Conservation (phyloP, 2,888 invertebrate genomes). For the Oscheius sp. region DNA sequence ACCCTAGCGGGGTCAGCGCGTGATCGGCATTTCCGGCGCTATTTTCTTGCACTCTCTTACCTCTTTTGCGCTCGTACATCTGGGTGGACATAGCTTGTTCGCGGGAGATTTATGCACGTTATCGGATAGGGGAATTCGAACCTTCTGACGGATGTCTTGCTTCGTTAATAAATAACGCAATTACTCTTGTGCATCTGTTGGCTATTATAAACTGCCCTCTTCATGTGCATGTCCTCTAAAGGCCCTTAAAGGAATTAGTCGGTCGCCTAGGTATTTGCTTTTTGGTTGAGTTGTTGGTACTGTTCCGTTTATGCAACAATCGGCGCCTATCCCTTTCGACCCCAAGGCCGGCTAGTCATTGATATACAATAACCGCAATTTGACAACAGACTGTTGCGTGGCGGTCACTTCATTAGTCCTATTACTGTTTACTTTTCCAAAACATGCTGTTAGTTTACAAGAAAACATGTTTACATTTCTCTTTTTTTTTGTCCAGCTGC, state of each 20-base stretch:
- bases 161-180: conserved; percentile 23
- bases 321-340: conserved; percentile 23
- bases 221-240: not conserved
- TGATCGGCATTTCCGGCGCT: conserved; percentile 15
- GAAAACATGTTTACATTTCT: not conserved
- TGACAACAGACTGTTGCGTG: conserved; percentile 3
- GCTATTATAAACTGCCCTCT: conserved; percentile 3
- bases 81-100: not conserved
- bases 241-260: conserved; percentile 17
- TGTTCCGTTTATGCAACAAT: conserved; percentile 3
- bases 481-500: too few species aligned
- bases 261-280: not conserved
- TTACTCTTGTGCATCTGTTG: conserved; percentile 14
- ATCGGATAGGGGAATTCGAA: not conserved
- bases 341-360: conserved; percentile 32
- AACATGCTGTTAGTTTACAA: not conserved
- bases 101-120: conserved; percentile 10
- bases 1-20: conserved; percentile 15
- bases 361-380: conserved; percentile 31
- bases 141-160: not conserved
- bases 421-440: not conserved
- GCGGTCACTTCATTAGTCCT: conserved; percentile 20
- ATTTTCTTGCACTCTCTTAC: not conserved
- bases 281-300: conserved; percentile 28
- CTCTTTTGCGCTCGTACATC: not conserved